Evolutionary conservation across 1,140 invertebrate species (phyloP).

Genomic region (Nomia melanderi): DNA sequence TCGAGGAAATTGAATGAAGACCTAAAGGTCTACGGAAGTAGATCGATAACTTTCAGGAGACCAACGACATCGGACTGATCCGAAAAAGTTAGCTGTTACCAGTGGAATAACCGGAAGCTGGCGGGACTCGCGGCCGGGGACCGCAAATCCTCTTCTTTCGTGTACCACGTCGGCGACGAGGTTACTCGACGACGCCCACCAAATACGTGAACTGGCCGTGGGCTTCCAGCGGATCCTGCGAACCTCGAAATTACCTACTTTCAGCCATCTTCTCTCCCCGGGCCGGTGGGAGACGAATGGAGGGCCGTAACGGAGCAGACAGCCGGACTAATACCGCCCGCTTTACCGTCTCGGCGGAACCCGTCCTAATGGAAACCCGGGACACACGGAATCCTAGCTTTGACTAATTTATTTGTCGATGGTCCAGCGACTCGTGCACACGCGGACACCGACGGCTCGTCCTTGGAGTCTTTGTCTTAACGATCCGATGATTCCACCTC

Average conservation of each 20-base stretch:
- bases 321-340: constrained; percentile 41
- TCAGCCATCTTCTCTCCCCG: constrained; percentile 47
- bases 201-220: constrained; percentile 25
- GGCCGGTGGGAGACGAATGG: constrained; percentile 46
- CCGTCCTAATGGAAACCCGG: constrained; percentile 53
- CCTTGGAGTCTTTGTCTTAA: neutral
- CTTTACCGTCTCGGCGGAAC: constrained; percentile 9
- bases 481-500: neutral
- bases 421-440: constrained; percentile 24
- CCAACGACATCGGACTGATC: no score
- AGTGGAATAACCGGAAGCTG: neutral
- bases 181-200: constrained; percentile 20
- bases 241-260: constrained; percentile 60
- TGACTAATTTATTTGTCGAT: constrained; percentile 62
- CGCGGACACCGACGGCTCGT: neutral
- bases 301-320: constrained; percentile 22
- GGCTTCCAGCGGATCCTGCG: constrained; percentile 5
- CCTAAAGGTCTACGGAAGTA: no score
- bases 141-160: constrained; percentile 22
- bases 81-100: neutral
- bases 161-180: neutral
- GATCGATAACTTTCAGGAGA: no score
- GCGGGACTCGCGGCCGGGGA: neutral
- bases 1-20: no score
- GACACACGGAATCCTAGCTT: constrained; percentile 48